These are phyloP conservation scores for Porites rus DNA, from an alignment of 92 coral and sea anemone genomes.

Conservation along the genomic window DNA sequence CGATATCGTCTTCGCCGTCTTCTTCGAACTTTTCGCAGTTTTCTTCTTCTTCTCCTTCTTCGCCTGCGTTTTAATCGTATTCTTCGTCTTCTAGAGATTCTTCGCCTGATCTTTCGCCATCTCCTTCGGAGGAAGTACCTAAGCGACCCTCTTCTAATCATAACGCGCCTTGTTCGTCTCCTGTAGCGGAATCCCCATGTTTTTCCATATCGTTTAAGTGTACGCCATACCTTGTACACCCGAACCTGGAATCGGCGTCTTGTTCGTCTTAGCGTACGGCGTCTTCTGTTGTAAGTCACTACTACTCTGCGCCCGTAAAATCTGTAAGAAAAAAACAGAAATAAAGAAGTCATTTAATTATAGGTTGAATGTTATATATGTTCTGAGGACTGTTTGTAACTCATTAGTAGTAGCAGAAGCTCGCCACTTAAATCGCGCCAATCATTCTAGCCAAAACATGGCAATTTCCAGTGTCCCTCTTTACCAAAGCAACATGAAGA, in stretches of 20 bases:
- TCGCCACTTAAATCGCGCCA: too few relatives aligned
- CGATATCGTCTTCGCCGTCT: slow-evolving; percentile 19
- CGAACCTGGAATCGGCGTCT: slow-evolving; percentile 22
- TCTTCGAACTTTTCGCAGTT: slow-evolving; percentile 22
- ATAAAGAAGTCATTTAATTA: too few relatives aligned
- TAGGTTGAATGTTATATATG: too few relatives aligned
- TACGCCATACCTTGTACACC: slow-evolving; percentile 4
- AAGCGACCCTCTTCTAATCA: not conserved
- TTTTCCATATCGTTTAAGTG: not conserved
- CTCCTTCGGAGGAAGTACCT: not conserved
- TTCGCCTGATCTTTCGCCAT: slow-evolving; percentile 2
- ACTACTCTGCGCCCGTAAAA: not conserved
- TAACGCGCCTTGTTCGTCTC: not conserved
- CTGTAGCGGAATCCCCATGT: not conserved
- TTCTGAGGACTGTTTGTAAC: too few relatives aligned
- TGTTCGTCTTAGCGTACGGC: not conserved
- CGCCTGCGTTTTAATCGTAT: not conserved
- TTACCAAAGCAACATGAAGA: too few relatives aligned
- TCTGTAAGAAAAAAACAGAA: not conserved
- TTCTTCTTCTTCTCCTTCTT: slow-evolving; percentile 22
- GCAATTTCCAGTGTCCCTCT: too few relatives aligned
- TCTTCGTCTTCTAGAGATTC: slow-evolving; percentile 16
- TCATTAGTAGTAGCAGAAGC: too few relatives aligned
- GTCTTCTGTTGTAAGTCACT: slow-evolving; percentile 29
- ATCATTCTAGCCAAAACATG: too few relatives aligned